These are phyloP conservation scores for Tenthredo amoena DNA, from an alignment of 2,888 invertebrate species.

Conservation along the genomic window DNA sequence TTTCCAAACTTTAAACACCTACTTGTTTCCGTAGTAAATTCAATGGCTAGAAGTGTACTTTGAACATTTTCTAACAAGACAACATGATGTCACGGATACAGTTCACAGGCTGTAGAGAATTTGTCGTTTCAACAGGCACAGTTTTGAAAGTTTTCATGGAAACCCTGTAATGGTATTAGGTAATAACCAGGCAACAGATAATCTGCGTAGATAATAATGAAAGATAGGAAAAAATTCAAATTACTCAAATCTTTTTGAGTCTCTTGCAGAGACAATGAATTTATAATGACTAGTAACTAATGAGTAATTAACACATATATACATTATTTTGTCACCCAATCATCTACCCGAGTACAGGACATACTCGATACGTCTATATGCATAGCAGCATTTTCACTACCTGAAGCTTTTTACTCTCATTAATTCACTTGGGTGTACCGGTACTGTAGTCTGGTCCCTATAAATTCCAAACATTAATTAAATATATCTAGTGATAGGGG, in stretches of 20 bases:
- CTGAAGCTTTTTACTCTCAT: background rate
- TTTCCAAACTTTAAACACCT: slow-evolving; percentile 9
- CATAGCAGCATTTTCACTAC: background rate
- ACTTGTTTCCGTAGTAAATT: slow-evolving; percentile 24
- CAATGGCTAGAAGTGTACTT: background rate
- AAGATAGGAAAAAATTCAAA: slow-evolving; percentile 14
- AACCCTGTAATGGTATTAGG: slow-evolving; percentile 11
- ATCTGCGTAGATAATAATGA: slow-evolving; percentile 25
- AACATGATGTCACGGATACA: too few relatives aligned
- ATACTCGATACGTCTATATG: slow-evolving; percentile 13
- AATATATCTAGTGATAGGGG: slow-evolving; percentile 1
- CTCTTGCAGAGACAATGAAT: slow-evolving; percentile 40
- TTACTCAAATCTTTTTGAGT: slow-evolving; percentile 21
- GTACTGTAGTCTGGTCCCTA: slow-evolving; percentile 23
- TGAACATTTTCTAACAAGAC: background rate
- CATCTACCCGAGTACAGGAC: slow-evolving; percentile 17
- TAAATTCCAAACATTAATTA: slow-evolving; percentile 27
- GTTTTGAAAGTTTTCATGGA: slow-evolving; percentile 9
- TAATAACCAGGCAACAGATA: slow-evolving; percentile 18
- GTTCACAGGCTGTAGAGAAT: background rate
- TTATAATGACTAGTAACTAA: slow-evolving; percentile 23
- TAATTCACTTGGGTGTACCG: background rate
- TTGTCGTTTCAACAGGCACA: background rate
- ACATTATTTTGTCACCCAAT: slow-evolving; percentile 5
- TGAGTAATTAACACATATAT: background rate